phyloP scores from a whole-genome alignment of 1,140 invertebrate genomes.

The Andrena cerasifolii region DNA sequence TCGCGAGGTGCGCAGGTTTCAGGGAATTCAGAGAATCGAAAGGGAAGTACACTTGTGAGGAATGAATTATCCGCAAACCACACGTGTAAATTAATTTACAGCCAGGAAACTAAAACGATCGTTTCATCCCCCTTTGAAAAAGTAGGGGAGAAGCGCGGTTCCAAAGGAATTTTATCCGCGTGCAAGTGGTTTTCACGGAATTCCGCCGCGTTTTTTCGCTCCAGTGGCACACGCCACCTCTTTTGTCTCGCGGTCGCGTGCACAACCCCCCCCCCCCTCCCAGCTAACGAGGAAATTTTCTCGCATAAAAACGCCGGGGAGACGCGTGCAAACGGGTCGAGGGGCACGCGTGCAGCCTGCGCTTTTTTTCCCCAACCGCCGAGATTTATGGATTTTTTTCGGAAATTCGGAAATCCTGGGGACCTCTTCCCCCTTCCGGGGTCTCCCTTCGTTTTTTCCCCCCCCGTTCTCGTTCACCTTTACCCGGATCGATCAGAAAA shows the following conservation, averaged over 20 bases:
- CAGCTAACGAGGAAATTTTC: constrained; percentile 23
- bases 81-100: too few relatives aligned
- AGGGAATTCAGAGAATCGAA: too few relatives aligned
- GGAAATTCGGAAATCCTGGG: constrained; percentile 70
- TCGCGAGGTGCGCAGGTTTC: too few relatives aligned
- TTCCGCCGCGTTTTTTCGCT: constrained; percentile 9
- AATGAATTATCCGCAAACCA: too few relatives aligned
- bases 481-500: constrained; percentile 50
- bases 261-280: constrained; percentile 15
- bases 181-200: constrained; percentile 1
- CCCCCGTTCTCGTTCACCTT: constrained; percentile 53
- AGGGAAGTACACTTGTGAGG: too few relatives aligned
- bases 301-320: constrained; percentile 32
- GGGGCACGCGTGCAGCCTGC: constrained; percentile 58
- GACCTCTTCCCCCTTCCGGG: constrained; percentile 63
- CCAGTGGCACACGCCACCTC: constrained; percentile 32
- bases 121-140: background rate
- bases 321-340: constrained; percentile 59
- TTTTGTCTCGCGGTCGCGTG: constrained; percentile 50
- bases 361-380: constrained; percentile 34
- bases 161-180: background rate
- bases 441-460: constrained; percentile 43
- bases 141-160: background rate
- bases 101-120: background rate
- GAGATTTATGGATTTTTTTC: constrained; percentile 69